phyloP scores from a whole-genome alignment of 2,113 vertebrate genomes.

The Bos javanicus region DNA sequence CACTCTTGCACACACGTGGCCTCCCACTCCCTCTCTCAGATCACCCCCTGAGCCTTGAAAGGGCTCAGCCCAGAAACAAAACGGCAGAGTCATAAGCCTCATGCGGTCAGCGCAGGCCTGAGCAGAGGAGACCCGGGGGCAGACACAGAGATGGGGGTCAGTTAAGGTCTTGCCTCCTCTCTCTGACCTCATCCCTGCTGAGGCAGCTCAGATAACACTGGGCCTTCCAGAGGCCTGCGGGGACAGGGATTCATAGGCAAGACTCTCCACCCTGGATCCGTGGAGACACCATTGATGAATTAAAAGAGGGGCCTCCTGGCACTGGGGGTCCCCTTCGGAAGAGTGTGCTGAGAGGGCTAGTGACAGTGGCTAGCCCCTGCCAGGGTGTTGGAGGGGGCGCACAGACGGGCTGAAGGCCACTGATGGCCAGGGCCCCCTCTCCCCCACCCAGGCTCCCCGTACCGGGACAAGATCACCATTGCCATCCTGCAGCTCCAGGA shows the following conservation, averaged over 20 bases:
- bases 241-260: not conserved
- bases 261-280: not conserved
- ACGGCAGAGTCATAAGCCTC: not conserved
- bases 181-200: not conserved
- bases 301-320: not conserved
- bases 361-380: not conserved
- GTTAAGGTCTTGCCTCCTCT: not conserved
- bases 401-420: fast-evolving
- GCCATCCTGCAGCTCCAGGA: slow-evolving; percentile 97
- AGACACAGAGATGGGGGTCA: not conserved
- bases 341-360: not conserved
- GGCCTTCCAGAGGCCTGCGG: too few relatives aligned
- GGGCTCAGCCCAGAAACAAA: not conserved
- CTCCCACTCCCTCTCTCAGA: not conserved
- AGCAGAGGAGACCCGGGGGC: not conserved
- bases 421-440: not conserved
- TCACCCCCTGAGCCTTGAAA: not conserved
- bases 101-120: fast-evolving
- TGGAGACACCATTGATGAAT: too few relatives aligned
- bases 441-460: slow-evolving; percentile 89
- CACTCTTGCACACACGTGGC: fast-evolving
- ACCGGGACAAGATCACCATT: slow-evolving; percentile 98
- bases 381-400: not conserved
- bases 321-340: too few relatives aligned
- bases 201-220: not conserved